phyloP scores from a whole-genome alignment of 1,140 invertebrate species.

The Drosophila auraria region DNA sequence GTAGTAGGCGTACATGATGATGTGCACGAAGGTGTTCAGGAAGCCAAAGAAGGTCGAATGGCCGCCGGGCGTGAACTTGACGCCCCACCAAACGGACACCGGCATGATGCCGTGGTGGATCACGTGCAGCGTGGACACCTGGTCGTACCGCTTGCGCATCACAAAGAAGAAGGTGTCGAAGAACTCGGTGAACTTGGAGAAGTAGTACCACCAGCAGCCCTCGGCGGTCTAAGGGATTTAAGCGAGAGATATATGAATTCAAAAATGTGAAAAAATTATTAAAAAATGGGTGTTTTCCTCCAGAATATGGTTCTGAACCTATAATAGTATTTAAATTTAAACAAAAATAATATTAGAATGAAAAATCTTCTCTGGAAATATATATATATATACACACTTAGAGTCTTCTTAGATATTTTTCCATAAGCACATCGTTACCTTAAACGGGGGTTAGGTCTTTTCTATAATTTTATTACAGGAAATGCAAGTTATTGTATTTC shows the following conservation, averaged over 20 bases:
- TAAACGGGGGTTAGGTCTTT: no score
- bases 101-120: slow-evolving; percentile 98
- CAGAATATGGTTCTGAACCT: background rate
- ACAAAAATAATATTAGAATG: no score
- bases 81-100: slow-evolving; percentile 95
- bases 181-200: slow-evolving; percentile 95
- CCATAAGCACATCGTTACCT: no score
- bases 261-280: background rate
- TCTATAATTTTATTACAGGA: background rate
- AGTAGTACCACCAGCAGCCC: slow-evolving; percentile 94
- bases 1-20: slow-evolving; percentile 97
- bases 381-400: no score
- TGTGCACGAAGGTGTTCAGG: slow-evolving; percentile 95
- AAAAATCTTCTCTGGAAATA: no score
- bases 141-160: slow-evolving; percentile 93
- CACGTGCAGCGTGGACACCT: slow-evolving; percentile 94
- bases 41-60: slow-evolving; percentile 91
- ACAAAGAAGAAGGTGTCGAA: slow-evolving; percentile 96
- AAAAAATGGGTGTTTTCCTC: background rate
- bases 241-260: background rate
- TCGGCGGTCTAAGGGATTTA: slow-evolving; percentile 87
- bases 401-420: no score
- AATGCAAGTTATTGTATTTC: background rate
- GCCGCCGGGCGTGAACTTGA: slow-evolving; percentile 94
- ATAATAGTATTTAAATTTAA: no score